phyloP scores from a whole-genome alignment of 2,888 invertebrate genomes.

The Caenorhabditis sp. region DNA sequence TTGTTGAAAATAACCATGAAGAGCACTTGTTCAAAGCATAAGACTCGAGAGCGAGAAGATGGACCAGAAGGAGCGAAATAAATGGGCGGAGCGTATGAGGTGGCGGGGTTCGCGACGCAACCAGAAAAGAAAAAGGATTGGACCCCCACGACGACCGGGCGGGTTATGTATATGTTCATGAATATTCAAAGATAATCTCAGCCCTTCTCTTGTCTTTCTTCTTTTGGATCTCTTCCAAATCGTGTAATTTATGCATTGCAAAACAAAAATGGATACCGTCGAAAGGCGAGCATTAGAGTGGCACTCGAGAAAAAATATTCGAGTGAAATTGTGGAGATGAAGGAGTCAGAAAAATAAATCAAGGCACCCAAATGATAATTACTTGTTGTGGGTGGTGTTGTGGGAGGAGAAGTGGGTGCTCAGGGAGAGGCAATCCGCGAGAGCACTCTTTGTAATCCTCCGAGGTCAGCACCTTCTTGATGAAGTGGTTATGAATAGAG shows the following conservation, averaged over 20 bases:
- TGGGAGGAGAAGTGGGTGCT: too few relatives aligned
- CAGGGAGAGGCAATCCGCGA: conserved; percentile 42
- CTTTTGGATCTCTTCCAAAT: conserved; percentile 22
- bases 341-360: too few relatives aligned
- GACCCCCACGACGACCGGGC: conserved; percentile 14
- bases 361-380: conserved; percentile 53
- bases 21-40: too few relatives aligned
- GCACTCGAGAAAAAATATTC: conserved; percentile 34
- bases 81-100: conserved; percentile 20
- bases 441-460: conserved; percentile 49
- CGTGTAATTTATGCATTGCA: conserved; percentile 51
- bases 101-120: conserved; percentile 41
- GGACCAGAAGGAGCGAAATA: conserved; percentile 25
- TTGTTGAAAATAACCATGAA: too few relatives aligned
- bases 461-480: conserved; percentile 54
- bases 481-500: conserved; percentile 51
- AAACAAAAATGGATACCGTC: conserved; percentile 48
- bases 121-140: conserved; percentile 44
- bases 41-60: conserved; percentile 32
- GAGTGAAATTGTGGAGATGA: too few relatives aligned
- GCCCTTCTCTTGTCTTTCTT: conserved; percentile 20
- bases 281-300: conserved; percentile 25
- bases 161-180: conserved; percentile 59
- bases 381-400: conserved; percentile 47
- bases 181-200: conserved; percentile 61